Conservation (phyloP, 35 echinoderm and acorn worm species). For the Patiria miniata region DNA sequence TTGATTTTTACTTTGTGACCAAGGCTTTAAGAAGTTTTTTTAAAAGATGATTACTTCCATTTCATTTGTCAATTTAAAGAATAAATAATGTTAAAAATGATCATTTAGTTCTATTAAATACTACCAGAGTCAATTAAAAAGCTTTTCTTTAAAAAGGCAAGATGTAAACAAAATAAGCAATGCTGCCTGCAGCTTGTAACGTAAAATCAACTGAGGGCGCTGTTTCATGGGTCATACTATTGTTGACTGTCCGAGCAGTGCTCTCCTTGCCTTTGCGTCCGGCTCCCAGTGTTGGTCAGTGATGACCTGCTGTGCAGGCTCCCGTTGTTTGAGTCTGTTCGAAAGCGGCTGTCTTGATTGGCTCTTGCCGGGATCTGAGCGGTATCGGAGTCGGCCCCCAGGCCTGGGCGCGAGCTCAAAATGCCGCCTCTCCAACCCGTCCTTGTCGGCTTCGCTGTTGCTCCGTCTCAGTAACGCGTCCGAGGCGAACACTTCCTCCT, state of each 20-base stretch:
- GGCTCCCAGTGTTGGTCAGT: neutral
- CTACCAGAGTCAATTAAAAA: too few relatives aligned
- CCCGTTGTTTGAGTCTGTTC: neutral
- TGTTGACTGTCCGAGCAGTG: neutral
- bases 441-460: neutral
- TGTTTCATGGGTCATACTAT: neutral
- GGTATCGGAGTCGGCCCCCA: neutral
- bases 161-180: too few relatives aligned
- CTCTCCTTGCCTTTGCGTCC: neutral
- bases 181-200: too few relatives aligned
- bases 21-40: too few relatives aligned
- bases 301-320: neutral
- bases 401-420: neutral
- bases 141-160: too few relatives aligned
- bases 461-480: neutral
- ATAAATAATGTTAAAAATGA: too few relatives aligned
- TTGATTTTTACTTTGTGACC: too few relatives aligned
- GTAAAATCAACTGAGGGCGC: too few relatives aligned
- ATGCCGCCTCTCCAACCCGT: neutral
- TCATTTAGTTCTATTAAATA: too few relatives aligned
- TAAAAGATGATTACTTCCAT: too few relatives aligned
- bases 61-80: too few relatives aligned
- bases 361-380: neutral
- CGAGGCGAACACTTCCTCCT: neutral
- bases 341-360: neutral